phyloP scores from a whole-genome alignment of 2,797 vertebrate genomes.

The Anableps anableps region DNA sequence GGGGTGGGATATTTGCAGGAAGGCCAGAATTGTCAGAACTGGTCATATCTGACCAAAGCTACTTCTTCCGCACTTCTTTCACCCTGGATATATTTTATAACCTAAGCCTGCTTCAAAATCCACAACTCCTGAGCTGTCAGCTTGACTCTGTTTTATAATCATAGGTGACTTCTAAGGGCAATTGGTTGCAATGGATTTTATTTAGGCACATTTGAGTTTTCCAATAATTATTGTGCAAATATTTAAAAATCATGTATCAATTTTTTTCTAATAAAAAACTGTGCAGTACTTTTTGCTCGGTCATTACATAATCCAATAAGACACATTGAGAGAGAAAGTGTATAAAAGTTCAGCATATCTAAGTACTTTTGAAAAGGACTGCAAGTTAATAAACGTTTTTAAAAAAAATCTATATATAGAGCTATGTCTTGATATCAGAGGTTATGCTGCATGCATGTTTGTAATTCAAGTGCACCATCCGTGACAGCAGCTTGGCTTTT shows the following conservation, averaged over 20 bases:
- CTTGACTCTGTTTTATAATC: neutral
- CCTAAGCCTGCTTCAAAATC: neutral
- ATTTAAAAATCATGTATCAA: neutral
- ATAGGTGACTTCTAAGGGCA: neutral
- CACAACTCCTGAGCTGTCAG: neutral
- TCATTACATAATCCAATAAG: neutral
- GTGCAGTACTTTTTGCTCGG: neutral
- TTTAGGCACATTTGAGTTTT: too few species aligned
- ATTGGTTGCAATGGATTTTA: too few species aligned
- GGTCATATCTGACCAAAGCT: too few species aligned
- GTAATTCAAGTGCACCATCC: conserved; percentile 80
- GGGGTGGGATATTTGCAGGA: too few species aligned
- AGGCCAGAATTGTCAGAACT: too few species aligned
- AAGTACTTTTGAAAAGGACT: neutral
- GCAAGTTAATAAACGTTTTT: neutral
- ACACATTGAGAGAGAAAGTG: neutral
- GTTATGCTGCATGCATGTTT: neutral
- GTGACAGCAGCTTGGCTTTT: conserved; percentile 82
- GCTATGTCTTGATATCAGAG: conserved; percentile 8
- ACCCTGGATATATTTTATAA: too few species aligned
- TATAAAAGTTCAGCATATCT: neutral
- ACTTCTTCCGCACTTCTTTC: too few species aligned
- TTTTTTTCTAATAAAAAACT: neutral
- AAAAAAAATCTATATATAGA: neutral
- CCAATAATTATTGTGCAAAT: too few species aligned